phyloP scores from a whole-genome alignment of 2,113 vertebrate species.

The Thalassarche chlororhynchos region DNA sequence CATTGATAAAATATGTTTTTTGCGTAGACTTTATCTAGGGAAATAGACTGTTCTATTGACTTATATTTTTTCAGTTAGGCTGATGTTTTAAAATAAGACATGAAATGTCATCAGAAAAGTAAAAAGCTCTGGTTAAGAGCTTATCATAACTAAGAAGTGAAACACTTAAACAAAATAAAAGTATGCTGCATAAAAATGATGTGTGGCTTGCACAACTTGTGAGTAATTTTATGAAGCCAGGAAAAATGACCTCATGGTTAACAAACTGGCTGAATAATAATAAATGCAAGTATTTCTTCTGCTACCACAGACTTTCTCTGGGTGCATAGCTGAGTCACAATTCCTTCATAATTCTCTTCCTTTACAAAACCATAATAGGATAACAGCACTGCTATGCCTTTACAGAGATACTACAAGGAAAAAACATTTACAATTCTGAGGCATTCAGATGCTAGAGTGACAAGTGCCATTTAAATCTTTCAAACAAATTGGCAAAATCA shows the following conservation, averaged over 20 bases:
- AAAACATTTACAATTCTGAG: not conserved
- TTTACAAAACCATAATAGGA: not conserved
- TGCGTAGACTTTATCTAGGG: not conserved
- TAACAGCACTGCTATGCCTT: not conserved
- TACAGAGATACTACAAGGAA: not conserved
- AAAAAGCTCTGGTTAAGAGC: not conserved
- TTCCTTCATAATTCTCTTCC: not conserved
- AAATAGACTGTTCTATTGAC: not conserved
- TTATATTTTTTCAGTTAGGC: not conserved
- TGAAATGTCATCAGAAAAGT: not conserved
- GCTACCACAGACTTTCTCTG: not conserved
- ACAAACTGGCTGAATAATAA: conserved; percentile 12
- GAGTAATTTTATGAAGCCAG: conserved; percentile 9
- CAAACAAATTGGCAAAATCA: not conserved
- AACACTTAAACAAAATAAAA: not conserved
- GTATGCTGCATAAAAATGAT: not conserved
- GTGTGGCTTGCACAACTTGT: not conserved
- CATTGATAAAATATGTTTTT: not conserved
- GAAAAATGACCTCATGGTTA: conserved; percentile 33
- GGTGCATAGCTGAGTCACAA: not conserved
- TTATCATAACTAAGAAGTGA: not conserved
- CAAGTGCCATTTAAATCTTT: not conserved
- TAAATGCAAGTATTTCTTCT: not conserved
- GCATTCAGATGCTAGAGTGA: not conserved
- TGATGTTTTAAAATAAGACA: not conserved